phyloP scores from a whole-genome alignment of 2,113 vertebrate genomes.

The Tachycineta bicolor region DNA sequence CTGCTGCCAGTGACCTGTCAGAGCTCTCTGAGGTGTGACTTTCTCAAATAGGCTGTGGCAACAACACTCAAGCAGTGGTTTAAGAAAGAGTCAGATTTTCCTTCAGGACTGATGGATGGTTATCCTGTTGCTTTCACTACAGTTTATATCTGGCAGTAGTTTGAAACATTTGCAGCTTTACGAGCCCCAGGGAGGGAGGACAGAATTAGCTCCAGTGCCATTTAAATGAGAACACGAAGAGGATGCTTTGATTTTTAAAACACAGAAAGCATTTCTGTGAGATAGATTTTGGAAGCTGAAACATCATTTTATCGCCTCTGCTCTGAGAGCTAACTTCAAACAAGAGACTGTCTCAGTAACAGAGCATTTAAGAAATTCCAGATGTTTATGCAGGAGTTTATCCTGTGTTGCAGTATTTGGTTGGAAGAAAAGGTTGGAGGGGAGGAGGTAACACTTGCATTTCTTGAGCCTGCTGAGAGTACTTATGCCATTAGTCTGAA shows the following conservation, averaged over 20 bases:
- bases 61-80: background rate
- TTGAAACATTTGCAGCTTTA: slow-evolving; percentile 22
- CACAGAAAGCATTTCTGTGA: slow-evolving; percentile 6
- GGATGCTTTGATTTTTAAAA: slow-evolving; percentile 27
- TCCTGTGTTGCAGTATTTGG: background rate
- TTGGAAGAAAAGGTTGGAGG: slow-evolving; percentile 7
- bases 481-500: slow-evolving; percentile 36
- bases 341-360: background rate
- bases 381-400: slow-evolving; percentile 36
- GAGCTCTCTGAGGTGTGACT: background rate
- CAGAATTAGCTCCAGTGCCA: slow-evolving; percentile 19
- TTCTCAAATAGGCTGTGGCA: background rate
- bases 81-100: background rate
- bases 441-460: background rate
- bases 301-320: background rate
- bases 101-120: background rate
- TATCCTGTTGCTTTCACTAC: background rate
- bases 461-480: slow-evolving; percentile 34
- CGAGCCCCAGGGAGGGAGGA: background rate
- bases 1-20: background rate
- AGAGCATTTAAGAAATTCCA: slow-evolving; percentile 49
- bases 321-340: slow-evolving; percentile 30
- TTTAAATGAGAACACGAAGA: slow-evolving; percentile 8
- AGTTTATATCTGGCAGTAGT: background rate
- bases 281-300: background rate